phyloP scores from a whole-genome alignment of 2,797 vertebrate species.

The Sebastes elongatus region DNA sequence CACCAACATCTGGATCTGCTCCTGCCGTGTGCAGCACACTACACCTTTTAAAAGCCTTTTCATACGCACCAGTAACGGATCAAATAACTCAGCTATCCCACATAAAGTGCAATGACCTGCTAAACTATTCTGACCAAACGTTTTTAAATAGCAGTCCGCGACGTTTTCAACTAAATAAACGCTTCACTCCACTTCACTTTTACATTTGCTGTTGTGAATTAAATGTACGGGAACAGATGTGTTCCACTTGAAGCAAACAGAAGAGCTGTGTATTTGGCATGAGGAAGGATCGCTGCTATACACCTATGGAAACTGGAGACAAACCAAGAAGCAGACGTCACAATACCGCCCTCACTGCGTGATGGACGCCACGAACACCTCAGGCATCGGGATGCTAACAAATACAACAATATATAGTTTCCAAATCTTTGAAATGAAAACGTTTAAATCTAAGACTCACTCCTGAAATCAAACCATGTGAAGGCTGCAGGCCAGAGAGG shows the following conservation, averaged over 20 bases:
- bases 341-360: not conserved
- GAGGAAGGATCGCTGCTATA: no score
- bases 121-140: slow-evolving; percentile 2
- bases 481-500: slow-evolving; percentile 29
- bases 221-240: not conserved
- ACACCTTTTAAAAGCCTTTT: slow-evolving; percentile 12
- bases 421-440: not conserved
- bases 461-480: slow-evolving; percentile 6
- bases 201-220: not conserved
- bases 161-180: not conserved
- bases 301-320: not conserved
- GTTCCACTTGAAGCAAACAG: not conserved
- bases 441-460: slow-evolving; percentile 2
- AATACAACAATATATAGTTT: not conserved
- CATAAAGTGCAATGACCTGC: not conserved
- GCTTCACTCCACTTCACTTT: not conserved
- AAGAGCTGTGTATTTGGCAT: not conserved
- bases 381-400: not conserved
- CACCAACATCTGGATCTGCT: slow-evolving; percentile 42
- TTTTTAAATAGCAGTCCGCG: not conserved
- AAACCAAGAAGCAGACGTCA: not conserved
- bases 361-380: not conserved
- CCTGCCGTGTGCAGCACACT: slow-evolving; percentile 4
- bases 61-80: slow-evolving; percentile 3
- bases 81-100: slow-evolving; percentile 17